These are phyloP conservation scores for Scaptomyza cyrtandrae DNA, from an alignment of 2,888 invertebrate genomes.

Conservation along the genomic window DNA sequence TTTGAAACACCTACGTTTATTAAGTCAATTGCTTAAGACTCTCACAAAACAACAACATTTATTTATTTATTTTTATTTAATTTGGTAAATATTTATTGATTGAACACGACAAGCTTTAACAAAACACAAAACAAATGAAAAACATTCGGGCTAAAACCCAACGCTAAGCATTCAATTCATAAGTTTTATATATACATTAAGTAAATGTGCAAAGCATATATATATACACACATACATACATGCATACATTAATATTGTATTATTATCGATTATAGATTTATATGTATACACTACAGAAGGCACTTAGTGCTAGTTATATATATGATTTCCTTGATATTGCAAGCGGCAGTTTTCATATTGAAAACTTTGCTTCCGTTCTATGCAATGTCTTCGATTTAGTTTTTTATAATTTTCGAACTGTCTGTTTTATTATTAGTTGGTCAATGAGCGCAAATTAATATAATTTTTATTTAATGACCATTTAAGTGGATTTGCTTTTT, in stretches of 20 bases:
- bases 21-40: conserved; percentile 55
- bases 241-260: conserved; percentile 25
- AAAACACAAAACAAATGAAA: conserved; percentile 23
- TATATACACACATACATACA: conserved; percentile 27
- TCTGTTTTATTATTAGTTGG: conserved; percentile 28
- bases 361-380: conserved; percentile 56
- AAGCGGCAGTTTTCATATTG: conserved; percentile 74
- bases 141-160: conserved; percentile 71
- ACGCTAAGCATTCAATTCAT: conserved; percentile 70
- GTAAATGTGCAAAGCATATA: conserved; percentile 73
- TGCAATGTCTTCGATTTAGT: conserved; percentile 53
- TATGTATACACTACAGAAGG: conserved; percentile 36
- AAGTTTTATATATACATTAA: conserved; percentile 57
- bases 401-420: conserved; percentile 9
- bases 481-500: conserved; percentile 72
- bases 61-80: conserved; percentile 54
- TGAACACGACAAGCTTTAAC: conserved; percentile 70
- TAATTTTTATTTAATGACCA: conserved; percentile 32
- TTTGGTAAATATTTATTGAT: conserved; percentile 56
- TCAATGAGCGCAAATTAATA: conserved; percentile 34
- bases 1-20: conserved; percentile 17
- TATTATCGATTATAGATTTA: conserved; percentile 25
- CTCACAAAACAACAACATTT: conserved; percentile 28
- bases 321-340: conserved; percentile 36
- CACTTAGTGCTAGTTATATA: conserved; percentile 58